Conservation (phyloP, 2,888 invertebrate genomes). For the Imbricaverruca yamaguchii region DNA sequence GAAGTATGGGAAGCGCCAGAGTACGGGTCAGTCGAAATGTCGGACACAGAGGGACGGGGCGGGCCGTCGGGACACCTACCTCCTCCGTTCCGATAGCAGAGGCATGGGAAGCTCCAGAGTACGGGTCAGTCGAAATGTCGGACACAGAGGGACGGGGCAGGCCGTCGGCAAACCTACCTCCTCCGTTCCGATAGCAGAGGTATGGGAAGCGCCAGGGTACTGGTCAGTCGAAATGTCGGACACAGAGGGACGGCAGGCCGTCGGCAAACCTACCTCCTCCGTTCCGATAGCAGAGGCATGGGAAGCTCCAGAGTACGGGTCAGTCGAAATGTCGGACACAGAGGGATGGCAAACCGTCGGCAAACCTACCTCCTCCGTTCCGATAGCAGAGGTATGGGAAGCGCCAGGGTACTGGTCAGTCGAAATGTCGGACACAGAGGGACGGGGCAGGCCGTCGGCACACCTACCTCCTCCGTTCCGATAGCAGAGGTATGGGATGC, state of each 20-base stretch:
- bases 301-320: constrained; percentile 84
- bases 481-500: constrained; percentile 46
- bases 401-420: constrained; percentile 59
- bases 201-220: constrained; percentile 63
- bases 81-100: constrained; percentile 28
- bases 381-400: constrained; percentile 41
- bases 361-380: constrained; percentile 31
- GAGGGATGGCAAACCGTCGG: too few relatives aligned
- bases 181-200: constrained; percentile 33
- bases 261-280: constrained; percentile 29
- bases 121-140: too few relatives aligned
- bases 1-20: constrained; percentile 63
- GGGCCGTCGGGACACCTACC: constrained; percentile 25
- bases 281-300: constrained; percentile 33
- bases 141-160: constrained; percentile 40
- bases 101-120: constrained; percentile 39
- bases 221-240: too few relatives aligned
- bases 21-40: too few relatives aligned
- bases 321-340: too few relatives aligned
- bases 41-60: too few relatives aligned
- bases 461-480: constrained; percentile 31
- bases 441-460: too few relatives aligned
- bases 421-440: too few relatives aligned
- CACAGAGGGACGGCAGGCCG: too few relatives aligned
- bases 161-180: constrained; percentile 25